Base-by-base conservation (phyloP, 2,888 invertebrate species). In the Gasteruption jaculator region DNA sequence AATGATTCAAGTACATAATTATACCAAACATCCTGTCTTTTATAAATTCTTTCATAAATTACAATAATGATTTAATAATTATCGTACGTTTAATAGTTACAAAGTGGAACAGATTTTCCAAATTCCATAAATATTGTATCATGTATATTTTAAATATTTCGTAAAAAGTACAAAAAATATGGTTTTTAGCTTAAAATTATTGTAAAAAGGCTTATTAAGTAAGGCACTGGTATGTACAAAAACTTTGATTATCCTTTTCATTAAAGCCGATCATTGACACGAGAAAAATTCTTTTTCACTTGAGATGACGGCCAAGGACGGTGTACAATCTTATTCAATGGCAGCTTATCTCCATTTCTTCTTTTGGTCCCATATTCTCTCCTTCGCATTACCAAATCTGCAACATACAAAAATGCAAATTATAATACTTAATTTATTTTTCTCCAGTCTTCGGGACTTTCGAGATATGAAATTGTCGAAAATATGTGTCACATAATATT, bases 61-160 rank as follows among this genome's bases (percentile, higher is more conserved):
- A n/a, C n/a, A n/a, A n/a, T n/a, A n/a, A n/a, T n/a, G n/a, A n/a
- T n/a, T n/a, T n/a, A n/a, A n/a, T n/a, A n/a, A n/a, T n/a, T n/a
- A n/a, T n/a, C n/a, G n/a, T n/a, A n/a, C n/a, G n/a, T n/a, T n/a
- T n/a, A n/a, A n/a, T n/a, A n/a, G n/a, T n/a, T n/a, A n/a, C n/a
- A n/a, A n/a, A n/a, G n/a, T n/a, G n/a, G n/a, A n/a, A n/a, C n/a
- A n/a, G n/a, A n/a, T n/a, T n/a, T n/a, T n/a, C n/a, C n/a, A n/a
- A 24, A n/a, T 38, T 42, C 38, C 46, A 61, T 63, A 62, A 64
- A 64, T 62, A 65, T 46, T 56, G 54, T n/a, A n/a, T n/a, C n/a
- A 51, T 56, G 54, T 58, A 52, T 63, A 63, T 63, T 61, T 65
- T 61, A 61, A 64, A 66, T 64, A 64, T 60, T 57, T 40, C 46